These are phyloP conservation scores for Patagioenas fasciata DNA, from an alignment of 2,113 vertebrate genomes.

Conservation along the genomic window DNA sequence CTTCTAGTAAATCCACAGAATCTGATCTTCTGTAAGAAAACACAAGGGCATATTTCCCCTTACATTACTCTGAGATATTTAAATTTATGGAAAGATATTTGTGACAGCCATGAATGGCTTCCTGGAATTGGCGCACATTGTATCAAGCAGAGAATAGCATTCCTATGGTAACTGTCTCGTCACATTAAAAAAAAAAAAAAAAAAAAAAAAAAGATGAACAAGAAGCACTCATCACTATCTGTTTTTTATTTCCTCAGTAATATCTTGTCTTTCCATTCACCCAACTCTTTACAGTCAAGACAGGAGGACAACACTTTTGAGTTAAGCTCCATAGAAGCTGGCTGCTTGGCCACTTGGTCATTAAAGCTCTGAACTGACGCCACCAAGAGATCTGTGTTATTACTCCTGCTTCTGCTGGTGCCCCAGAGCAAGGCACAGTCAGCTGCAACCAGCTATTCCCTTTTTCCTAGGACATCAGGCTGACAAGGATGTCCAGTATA, in stretches of 20 bases:
- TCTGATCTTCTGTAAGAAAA: background rate
- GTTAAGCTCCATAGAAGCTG: background rate
- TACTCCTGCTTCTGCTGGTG: background rate
- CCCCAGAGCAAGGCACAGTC: background rate
- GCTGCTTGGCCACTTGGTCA: background rate
- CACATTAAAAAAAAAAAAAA: background rate
- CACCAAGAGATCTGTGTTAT: background rate
- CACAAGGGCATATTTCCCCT: background rate
- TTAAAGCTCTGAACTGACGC: background rate
- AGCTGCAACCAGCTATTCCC: background rate
- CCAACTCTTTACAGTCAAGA: background rate
- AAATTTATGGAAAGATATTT: slow-evolving; percentile 40
- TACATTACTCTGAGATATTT: background rate
- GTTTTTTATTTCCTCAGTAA: background rate
- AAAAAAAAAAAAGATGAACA: background rate
- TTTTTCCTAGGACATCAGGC: background rate
- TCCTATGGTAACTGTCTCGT: slow-evolving; percentile 55
- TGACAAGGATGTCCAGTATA: background rate
- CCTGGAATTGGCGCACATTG: background rate
- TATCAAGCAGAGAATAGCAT: slow-evolving; percentile 30
- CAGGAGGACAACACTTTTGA: background rate
- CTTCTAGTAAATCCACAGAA: background rate
- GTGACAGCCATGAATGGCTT: slow-evolving; percentile 24
- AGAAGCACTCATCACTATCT: background rate
- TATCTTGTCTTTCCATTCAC: background rate